A percentile compares a stretch with the other conserved stretches of the same genome.
Evolutionary conservation across 1,140 invertebrate genomes (phyloP).

Genomic region (Plutomurus gul): DNA sequence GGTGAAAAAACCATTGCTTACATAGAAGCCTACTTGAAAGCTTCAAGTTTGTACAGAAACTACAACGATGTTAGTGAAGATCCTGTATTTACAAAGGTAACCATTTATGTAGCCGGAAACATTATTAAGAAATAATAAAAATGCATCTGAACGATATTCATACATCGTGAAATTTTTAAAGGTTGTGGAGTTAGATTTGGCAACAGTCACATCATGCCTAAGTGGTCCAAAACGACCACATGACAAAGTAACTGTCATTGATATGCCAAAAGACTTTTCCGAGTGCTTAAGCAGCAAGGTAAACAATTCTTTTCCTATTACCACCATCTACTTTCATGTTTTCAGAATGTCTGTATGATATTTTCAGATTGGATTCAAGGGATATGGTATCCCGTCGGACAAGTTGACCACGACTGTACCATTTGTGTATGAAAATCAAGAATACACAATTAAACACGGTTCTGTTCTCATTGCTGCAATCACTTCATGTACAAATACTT

Average conservation of each 20-base stretch:
- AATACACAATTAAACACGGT: constrained; percentile 86
- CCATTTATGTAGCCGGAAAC: neutral
- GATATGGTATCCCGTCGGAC: constrained; percentile 78
- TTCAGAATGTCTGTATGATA: neutral
- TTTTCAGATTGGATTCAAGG: constrained; percentile 87
- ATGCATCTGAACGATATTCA: neutral
- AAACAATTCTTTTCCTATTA: constrained; percentile 51
- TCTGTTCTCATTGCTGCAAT: constrained; percentile 97
- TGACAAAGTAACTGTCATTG: constrained; percentile 85
- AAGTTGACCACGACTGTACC: constrained; percentile 69
- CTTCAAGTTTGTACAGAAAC: constrained; percentile 81
- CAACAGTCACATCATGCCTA: constrained; percentile 87
- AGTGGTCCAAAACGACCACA: constrained; percentile 97
- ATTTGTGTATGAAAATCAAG: constrained; percentile 78
- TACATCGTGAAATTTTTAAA: no score
- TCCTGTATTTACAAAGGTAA: constrained; percentile 80
- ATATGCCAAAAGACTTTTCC: constrained; percentile 89
- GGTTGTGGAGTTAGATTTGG: constrained; percentile 84
- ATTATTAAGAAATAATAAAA: neutral
- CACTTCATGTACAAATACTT: constrained; percentile 97
- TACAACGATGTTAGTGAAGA: constrained; percentile 78
- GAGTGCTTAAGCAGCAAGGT: constrained; percentile 89
- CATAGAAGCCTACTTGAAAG: constrained; percentile 82
- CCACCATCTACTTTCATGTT: neutral
- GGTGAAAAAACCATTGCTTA: constrained; percentile 77